phyloP scores from a whole-genome alignment of 2,888 invertebrate genomes.

The Pseudococcus jackbeardsleyi region DNA sequence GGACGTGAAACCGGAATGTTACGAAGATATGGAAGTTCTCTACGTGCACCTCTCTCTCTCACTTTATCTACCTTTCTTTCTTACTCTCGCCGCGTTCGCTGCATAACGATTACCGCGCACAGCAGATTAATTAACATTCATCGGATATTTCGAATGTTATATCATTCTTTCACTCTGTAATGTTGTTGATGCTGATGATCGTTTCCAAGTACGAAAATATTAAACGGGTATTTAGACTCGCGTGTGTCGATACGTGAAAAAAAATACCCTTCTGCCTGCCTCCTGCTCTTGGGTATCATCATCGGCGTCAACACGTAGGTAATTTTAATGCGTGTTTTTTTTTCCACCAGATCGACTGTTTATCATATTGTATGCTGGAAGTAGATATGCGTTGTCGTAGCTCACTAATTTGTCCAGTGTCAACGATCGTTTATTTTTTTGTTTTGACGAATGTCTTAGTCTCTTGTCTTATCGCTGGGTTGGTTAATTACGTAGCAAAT shows the following conservation, averaged over 20 bases:
- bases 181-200: background rate
- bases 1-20: constrained; percentile 47
- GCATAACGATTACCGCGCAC: background rate
- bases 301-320: background rate
- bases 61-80: background rate
- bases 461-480: background rate
- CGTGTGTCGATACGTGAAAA: background rate
- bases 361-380: background rate
- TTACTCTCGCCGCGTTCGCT: background rate
- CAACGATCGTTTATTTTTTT: background rate
- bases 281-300: background rate
- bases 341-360: background rate
- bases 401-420: constrained; percentile 23
- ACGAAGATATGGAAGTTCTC: constrained; percentile 37
- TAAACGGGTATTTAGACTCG: constrained; percentile 2
- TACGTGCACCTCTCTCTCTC: background rate
- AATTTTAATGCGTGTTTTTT: background rate
- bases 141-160: constrained; percentile 56
- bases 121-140: constrained; percentile 51
- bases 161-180: constrained; percentile 7
- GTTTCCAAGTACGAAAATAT: constrained; percentile 14
- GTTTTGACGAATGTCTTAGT: background rate
- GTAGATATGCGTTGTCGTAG: background rate
- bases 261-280: background rate
- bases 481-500: background rate